Evolutionary conservation across 2,113 vertebrate genomes (phyloP), one percentile per base, ranked within the genome.

Genomic region (Sinocyclocheilus anophthalmus): DNA sequence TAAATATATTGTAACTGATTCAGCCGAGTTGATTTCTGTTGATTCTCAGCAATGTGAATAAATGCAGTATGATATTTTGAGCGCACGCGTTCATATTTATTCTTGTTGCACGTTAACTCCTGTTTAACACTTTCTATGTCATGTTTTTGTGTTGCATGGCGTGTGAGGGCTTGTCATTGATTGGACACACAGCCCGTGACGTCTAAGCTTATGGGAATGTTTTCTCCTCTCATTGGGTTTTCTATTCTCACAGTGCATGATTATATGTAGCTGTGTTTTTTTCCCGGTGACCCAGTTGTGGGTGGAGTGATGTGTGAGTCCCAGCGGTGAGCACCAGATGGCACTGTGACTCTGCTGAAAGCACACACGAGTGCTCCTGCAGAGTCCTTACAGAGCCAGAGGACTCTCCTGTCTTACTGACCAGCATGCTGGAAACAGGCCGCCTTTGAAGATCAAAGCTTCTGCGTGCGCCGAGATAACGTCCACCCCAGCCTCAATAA

Each of bases 311-410:
- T 33, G 30, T 14, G 57, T n/a, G 18, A n/a, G 9, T 18, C 12
- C 50, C 50, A 12, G 9, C 0, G 20, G 26, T 0, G 33, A 33
- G 88, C 95, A 92, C 92, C 82, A 88, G 94, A 89, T 92, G 94
- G 92, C 92, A 93, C 81, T 94, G 92, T 93, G 87, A 91, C 61
- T 77, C 78, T 91, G 91, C 20, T 81, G 39, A 87, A 87, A 2
- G 0, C 1, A 22, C 1, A 22, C 13, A 6, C 48, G 13, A 39
- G 63, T 45, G 42, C 7, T 45, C 42, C 42, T 45, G 42, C 42
- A 85, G 86, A 83, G 87, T 37, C 37, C 89, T 91, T 90, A 89
- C 84, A 88, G 89, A 84, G 87, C 78, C 69, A 90, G 88, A 92
- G 93, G 92, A 91, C 75, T 72, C 88, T 92, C 39, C 37, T 37